These are phyloP conservation scores for Papilio glaucus DNA, from an alignment of 1,140 invertebrate species.

Conservation along the genomic window DNA sequence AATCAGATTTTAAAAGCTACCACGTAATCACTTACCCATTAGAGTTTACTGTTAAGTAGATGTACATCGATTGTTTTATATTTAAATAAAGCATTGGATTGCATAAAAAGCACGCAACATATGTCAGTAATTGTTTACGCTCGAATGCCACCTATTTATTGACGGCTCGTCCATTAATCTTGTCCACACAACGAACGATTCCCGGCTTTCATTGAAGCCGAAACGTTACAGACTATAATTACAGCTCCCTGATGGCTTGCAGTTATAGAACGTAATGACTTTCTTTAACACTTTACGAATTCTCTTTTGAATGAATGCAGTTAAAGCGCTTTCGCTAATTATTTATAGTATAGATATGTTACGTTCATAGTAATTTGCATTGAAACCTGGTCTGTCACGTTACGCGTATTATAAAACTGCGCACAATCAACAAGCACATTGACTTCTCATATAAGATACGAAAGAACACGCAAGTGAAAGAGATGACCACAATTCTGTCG, in stretches of 20 bases:
- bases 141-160: conserved; percentile 12
- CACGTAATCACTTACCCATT: too few species aligned
- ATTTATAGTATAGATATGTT: too few species aligned
- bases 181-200: background rate
- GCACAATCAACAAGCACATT: too few species aligned
- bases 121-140: conserved; percentile 1
- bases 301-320: background rate
- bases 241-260: background rate
- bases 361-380: too few species aligned
- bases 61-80: background rate
- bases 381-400: too few species aligned
- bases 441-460: too few species aligned
- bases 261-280: background rate
- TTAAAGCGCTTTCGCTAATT: background rate
- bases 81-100: background rate
- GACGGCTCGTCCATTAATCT: background rate
- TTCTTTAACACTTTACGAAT: background rate
- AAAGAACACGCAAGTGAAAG: too few species aligned
- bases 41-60: too few species aligned
- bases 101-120: background rate
- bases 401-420: too few species aligned
- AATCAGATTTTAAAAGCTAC: too few species aligned
- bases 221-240: background rate
- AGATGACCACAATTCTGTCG: too few species aligned
- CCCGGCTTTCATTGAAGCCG: background rate